Percentiles rank a stretch among this genome's conserved stretches.
These are phyloP conservation scores for Tangara arthus DNA, from an alignment of 2,797 vertebrate species.

Conservation along the genomic window DNA sequence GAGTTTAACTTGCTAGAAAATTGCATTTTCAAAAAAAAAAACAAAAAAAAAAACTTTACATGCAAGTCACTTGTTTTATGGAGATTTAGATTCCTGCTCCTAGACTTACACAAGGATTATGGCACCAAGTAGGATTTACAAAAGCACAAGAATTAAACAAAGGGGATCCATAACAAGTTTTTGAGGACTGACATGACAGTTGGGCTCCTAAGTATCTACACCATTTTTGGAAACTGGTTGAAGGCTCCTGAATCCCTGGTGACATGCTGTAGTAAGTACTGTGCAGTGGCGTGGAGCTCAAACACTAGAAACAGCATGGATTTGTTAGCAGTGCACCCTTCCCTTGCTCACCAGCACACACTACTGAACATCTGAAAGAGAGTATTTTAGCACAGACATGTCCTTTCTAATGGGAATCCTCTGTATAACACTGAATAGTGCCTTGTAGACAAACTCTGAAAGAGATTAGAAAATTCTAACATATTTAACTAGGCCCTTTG, in stretches of 20 bases:
- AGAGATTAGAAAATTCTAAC: not conserved
- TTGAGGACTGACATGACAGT: not conserved
- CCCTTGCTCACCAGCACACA: rapidly evolving
- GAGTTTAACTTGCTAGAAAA: not conserved
- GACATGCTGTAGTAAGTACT: not conserved
- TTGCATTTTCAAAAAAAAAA: not conserved
- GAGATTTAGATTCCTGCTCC: not conserved
- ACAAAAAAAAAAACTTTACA: not conserved
- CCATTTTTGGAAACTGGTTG: not conserved
- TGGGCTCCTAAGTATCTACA: not conserved
- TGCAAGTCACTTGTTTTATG: not conserved
- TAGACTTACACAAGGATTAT: not conserved
- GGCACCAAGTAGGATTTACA: not conserved
- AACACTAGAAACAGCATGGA: not conserved
- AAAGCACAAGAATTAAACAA: not conserved
- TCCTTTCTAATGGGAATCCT: not conserved
- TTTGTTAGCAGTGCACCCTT: not conserved
- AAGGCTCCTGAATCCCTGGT: not conserved
- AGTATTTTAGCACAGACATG: not conserved
- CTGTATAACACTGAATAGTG: not conserved
- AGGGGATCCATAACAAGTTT: not conserved
- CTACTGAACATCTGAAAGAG: not conserved
- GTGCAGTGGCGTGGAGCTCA: not conserved
- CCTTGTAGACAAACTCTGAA: not conserved
- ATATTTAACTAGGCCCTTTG: rapidly evolving